A percentile compares a stretch with the other conserved stretches of the same genome.
phyloP scores from a whole-genome alignment of 2,113 vertebrate genomes.

The Thalassoma bifasciatum region DNA sequence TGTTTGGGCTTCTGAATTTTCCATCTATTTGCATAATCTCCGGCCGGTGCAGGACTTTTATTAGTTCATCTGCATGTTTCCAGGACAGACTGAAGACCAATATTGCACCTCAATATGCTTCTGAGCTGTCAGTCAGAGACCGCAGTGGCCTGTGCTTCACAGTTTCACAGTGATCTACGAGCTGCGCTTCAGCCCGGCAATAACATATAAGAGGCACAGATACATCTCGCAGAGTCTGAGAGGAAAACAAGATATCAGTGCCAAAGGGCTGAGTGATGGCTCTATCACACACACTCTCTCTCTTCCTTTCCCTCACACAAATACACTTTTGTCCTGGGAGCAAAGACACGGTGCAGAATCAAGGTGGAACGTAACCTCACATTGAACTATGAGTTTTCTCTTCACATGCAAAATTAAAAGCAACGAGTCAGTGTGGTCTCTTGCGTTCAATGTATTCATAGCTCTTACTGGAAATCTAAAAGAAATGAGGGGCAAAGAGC shows the following conservation, averaged over 20 bases:
- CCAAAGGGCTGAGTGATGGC: slow-evolving; percentile 77
- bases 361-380: slow-evolving; percentile 18
- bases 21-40: slow-evolving; percentile 28
- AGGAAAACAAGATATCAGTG: slow-evolving; percentile 81
- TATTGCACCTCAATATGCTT: slow-evolving; percentile 34
- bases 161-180: slow-evolving; percentile 73
- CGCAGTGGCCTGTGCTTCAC: slow-evolving; percentile 35
- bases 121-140: slow-evolving; percentile 25
- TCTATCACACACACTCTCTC: slow-evolving; percentile 62
- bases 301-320: slow-evolving; percentile 31
- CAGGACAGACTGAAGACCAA: slow-evolving; percentile 15
- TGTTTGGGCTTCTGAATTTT: slow-evolving; percentile 14
- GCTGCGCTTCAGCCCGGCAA: slow-evolving; percentile 60
- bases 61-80: slow-evolving; percentile 37
- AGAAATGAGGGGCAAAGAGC: slow-evolving; percentile 44
- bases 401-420: slow-evolving; percentile 55
- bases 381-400: slow-evolving; percentile 14
- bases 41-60: not conserved
- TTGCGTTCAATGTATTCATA: slow-evolving; percentile 41
- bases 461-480: slow-evolving; percentile 45
- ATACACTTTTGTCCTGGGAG: slow-evolving; percentile 42
- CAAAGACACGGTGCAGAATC: slow-evolving; percentile 10
- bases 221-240: slow-evolving; percentile 63
- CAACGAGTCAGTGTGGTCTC: slow-evolving; percentile 13
- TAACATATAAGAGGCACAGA: slow-evolving; percentile 68